Evolutionary conservation across 2,797 vertebrate species (phyloP).

Genomic region (Sphaeramia orbicularis): DNA sequence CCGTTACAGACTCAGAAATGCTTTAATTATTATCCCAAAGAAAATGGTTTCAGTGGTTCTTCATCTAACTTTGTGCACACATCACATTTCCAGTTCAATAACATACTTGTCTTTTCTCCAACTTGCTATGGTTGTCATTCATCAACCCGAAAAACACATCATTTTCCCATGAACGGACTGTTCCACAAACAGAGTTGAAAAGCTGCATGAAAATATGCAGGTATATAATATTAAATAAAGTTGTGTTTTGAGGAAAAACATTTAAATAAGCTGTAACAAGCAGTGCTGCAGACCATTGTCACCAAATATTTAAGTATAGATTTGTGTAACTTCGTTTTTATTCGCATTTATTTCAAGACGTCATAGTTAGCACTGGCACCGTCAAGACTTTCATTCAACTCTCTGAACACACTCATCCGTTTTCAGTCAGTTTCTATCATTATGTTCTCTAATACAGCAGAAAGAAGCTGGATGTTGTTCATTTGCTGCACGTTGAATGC

Average conservation of each 20-base stretch:
- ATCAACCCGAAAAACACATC: conserved; percentile 3
- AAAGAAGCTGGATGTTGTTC: neutral
- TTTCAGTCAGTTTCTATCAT: neutral
- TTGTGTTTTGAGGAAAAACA: no score
- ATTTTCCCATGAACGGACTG: neutral
- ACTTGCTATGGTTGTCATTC: conserved; percentile 47
- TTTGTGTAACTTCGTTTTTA: conserved; percentile 6
- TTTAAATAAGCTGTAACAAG: no score
- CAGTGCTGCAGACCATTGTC: no score
- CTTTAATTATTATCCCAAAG: conserved; percentile 24
- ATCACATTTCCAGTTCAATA: conserved; percentile 32
- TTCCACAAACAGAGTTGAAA: conserved; percentile 26
- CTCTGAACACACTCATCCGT: conserved; percentile 22
- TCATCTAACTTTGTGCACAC: conserved; percentile 13
- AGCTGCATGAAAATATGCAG: conserved; percentile 50
- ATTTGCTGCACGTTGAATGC: conserved; percentile 16
- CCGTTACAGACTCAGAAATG: conserved; percentile 54
- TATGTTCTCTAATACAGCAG: conserved; percentile 2
- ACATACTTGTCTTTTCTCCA: conserved; percentile 57
- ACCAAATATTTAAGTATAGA: no score
- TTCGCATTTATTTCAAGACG: conserved; percentile 12
- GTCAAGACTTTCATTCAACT: conserved; percentile 15
- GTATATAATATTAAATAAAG: conserved; percentile 13
- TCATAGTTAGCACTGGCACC: conserved; percentile 7
- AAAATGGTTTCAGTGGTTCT: conserved; percentile 1